Percentiles rank a stretch among this genome's conserved stretches.
phyloP scores from a whole-genome alignment of 1,140 invertebrate genomes.

The Onthophagus taurus region DNA sequence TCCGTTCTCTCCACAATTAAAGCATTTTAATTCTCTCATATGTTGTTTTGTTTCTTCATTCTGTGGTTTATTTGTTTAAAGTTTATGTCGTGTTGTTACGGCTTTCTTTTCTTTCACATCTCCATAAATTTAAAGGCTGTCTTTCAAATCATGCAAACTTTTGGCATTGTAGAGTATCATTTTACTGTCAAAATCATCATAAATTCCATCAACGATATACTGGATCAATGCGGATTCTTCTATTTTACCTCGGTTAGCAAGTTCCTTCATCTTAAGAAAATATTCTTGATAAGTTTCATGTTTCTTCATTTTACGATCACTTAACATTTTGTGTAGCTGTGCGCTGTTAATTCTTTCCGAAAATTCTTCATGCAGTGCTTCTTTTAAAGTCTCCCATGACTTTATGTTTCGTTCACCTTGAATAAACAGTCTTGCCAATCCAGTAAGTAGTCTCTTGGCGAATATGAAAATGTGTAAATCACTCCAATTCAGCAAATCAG shows the following conservation, averaged over 20 bases:
- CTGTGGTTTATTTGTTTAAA: too few relatives aligned
- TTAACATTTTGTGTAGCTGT: slow-evolving; percentile 24
- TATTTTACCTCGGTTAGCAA: slow-evolving; percentile 27
- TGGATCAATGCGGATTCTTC: slow-evolving; percentile 28
- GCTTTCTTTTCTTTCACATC: slow-evolving; percentile 1
- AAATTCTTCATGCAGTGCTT: slow-evolving; percentile 20
- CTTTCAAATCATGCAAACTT: slow-evolving; percentile 24
- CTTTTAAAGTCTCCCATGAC: slow-evolving; percentile 25
- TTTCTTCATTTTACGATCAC: slow-evolving; percentile 19
- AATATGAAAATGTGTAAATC: slow-evolving; percentile 26
- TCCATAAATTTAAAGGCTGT: slow-evolving; percentile 15
- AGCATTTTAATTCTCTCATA: too few relatives aligned
- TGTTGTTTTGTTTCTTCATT: too few relatives aligned
- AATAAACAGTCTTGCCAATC: slow-evolving; percentile 27
- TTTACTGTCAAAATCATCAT: slow-evolving; percentile 30
- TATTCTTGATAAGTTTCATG: slow-evolving; percentile 32
- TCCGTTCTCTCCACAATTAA: too few relatives aligned
- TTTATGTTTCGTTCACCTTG: slow-evolving; percentile 23
- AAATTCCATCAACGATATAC: slow-evolving; percentile 35
- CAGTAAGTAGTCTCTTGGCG: slow-evolving; percentile 28
- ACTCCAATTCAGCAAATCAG: slow-evolving; percentile 23
- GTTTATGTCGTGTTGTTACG: too few relatives aligned
- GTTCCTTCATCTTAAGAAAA: slow-evolving; percentile 30
- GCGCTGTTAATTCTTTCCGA: slow-evolving; percentile 17
- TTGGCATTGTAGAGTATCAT: slow-evolving; percentile 31